Percentiles rank a stretch among this genome's conserved stretches.
Conservation (phyloP, 2,888 invertebrate genomes). For the Catonia carolina region DNA sequence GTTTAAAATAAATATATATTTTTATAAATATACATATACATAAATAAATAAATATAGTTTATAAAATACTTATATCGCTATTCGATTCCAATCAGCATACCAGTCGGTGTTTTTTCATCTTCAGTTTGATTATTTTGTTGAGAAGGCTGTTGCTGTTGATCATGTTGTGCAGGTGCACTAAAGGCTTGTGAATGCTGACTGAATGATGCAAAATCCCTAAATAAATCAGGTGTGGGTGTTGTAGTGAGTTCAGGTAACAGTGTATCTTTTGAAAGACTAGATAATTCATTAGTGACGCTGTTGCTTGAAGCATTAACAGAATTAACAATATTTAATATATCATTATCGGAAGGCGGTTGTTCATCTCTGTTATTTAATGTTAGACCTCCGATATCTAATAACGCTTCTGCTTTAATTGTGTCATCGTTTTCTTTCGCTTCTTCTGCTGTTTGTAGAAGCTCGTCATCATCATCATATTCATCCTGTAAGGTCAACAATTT, state of each 20-base stretch:
- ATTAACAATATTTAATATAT: slow-evolving; percentile 10
- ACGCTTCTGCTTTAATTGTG: neutral
- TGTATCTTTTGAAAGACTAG: slow-evolving; percentile 3
- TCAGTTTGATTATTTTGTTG: too few relatives aligned
- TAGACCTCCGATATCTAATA: neutral
- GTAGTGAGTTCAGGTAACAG: slow-evolving; percentile 2
- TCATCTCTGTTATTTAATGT: neutral
- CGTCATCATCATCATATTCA: slow-evolving; percentile 51
- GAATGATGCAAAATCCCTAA: neutral
- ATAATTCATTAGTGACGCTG: neutral
- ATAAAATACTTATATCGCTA: too few relatives aligned
- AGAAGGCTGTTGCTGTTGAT: too few relatives aligned
- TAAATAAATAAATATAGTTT: too few relatives aligned
- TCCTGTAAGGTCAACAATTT: slow-evolving; percentile 41
- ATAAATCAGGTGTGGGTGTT: neutral
- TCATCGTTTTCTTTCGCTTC: slow-evolving; percentile 40
- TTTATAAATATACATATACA: too few relatives aligned
- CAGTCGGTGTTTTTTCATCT: slow-evolving; percentile 8
- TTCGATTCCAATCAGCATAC: slow-evolving; percentile 10
- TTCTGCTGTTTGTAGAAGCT: slow-evolving; percentile 45
- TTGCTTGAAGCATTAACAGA: neutral
- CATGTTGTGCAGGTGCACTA: neutral
- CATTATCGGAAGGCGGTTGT: slow-evolving; percentile 11
- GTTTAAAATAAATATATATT: too few relatives aligned
- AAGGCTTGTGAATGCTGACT: neutral